These are phyloP conservation scores for Amazona guildingii DNA, from an alignment of 2,113 vertebrate species.

Conservation along the genomic window DNA sequence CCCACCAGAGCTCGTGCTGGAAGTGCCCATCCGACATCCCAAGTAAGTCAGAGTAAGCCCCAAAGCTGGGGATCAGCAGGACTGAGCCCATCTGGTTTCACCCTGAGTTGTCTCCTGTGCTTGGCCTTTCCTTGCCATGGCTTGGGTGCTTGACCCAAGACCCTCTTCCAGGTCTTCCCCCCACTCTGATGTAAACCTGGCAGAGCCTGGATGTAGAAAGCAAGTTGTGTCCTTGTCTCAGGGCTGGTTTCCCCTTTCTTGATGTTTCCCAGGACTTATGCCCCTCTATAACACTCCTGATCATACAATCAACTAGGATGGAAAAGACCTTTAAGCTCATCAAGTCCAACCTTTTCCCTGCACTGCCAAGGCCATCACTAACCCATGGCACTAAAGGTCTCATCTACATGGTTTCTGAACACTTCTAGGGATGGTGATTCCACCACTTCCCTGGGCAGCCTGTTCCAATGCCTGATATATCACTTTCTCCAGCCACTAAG, in stretches of 20 bases:
- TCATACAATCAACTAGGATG: background rate
- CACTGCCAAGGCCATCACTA: background rate
- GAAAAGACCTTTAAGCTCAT: background rate
- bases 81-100: background rate
- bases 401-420: background rate
- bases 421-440: background rate
- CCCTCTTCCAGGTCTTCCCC: background rate
- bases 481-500: background rate
- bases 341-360: background rate
- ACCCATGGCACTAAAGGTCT: background rate
- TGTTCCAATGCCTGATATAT: background rate
- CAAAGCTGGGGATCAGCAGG: background rate
- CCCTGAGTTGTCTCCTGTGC: background rate
- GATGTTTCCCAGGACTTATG: background rate
- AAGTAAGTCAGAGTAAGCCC: conserved; percentile 83
- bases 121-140: background rate
- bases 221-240: background rate
- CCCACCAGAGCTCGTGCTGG: conserved; percentile 90
- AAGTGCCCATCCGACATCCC: conserved; percentile 93
- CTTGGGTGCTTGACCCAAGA: background rate
- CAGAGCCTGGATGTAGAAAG: background rate
- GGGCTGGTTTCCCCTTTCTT: background rate
- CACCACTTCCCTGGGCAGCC: background rate
- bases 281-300: background rate
- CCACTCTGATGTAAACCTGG: background rate